phyloP scores from a whole-genome alignment of 2,797 vertebrate species.

The Columba guinea region DNA sequence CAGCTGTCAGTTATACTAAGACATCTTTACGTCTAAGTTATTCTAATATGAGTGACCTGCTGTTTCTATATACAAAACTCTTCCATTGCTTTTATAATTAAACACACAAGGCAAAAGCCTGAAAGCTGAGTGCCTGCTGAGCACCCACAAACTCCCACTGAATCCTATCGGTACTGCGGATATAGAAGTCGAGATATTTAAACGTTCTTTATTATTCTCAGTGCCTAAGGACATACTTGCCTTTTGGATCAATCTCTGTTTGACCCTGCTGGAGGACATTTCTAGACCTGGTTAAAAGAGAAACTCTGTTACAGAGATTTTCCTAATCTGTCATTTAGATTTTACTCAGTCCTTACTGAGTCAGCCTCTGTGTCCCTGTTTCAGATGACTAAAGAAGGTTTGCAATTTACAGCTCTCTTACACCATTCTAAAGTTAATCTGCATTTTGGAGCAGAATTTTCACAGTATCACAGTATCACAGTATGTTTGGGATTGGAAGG shows the following conservation, averaged over 20 bases:
- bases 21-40: slow-evolving; percentile 32
- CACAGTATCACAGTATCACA: no score
- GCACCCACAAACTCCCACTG: neutral
- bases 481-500: no score
- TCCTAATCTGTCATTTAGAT: neutral
- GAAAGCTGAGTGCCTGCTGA: slow-evolving; percentile 37
- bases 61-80: slow-evolving; percentile 52
- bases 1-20: slow-evolving; percentile 42
- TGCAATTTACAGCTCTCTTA: neutral
- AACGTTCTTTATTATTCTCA: neutral
- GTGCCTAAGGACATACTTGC: neutral
- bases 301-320: neutral
- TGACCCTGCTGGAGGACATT: neutral
- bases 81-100: slow-evolving; percentile 43
- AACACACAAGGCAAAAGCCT: slow-evolving; percentile 17
- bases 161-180: neutral
- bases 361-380: neutral
- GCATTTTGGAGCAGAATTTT: neutral
- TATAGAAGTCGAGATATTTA: neutral
- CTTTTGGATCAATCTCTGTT: neutral
- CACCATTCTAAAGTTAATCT: neutral
- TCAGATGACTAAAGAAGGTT: neutral
- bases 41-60: slow-evolving; percentile 52
- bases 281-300: neutral
- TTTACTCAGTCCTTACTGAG: neutral